Base-by-base conservation (phyloP, 92 coral and sea anemone species). In the Porites divaricata region DNA sequence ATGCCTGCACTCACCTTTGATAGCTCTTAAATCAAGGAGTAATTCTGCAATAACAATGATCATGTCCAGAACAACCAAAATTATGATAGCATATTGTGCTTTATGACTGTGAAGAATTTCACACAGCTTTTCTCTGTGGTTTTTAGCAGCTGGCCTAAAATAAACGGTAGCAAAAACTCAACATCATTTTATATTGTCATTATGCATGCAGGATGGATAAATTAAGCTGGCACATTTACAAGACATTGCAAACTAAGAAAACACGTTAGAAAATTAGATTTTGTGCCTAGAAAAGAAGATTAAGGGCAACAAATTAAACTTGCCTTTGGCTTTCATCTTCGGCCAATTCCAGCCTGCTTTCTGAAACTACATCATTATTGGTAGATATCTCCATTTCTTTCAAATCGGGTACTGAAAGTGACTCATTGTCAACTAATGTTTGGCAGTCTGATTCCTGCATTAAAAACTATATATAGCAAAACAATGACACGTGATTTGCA, bases 21-120 rank as follows among this genome's bases (percentile, higher is more conserved):
- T 75, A 22, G 95, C 85, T 83, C 83, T 77, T 67, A 96, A 87
- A 77, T 96, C 99, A 73, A 96, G 88, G 51, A 96, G 83, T 66
- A 96, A 90, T 65, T 90, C 93, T 51, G 90, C 98, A 62, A 96
- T 76, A 62, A 96, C 99, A 72, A 96, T 96, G 77, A 94, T 56
- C 75, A 91, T 90, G 87, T 96, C 99, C 80, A 96, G 0, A 8
- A 87, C 88, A 70, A 96, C 99, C 76, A 96, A 85, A 9, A 70
- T 78, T 58, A 94, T 85, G 50, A 96, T 89, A 62, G 57, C 72
- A 81, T 90, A 88, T 87, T 96, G 99, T 21, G 98, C 94, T 74
- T 77, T 94, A 22, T 86, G 93, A 66, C 98, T 83, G 81, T 96
- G 99, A 17, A 96, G 92, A 13, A 92, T 51, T 65, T 88, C 96